These are phyloP conservation scores for Ophion ellenae DNA, from an alignment of 2,888 invertebrate genomes.

Conservation along the genomic window DNA sequence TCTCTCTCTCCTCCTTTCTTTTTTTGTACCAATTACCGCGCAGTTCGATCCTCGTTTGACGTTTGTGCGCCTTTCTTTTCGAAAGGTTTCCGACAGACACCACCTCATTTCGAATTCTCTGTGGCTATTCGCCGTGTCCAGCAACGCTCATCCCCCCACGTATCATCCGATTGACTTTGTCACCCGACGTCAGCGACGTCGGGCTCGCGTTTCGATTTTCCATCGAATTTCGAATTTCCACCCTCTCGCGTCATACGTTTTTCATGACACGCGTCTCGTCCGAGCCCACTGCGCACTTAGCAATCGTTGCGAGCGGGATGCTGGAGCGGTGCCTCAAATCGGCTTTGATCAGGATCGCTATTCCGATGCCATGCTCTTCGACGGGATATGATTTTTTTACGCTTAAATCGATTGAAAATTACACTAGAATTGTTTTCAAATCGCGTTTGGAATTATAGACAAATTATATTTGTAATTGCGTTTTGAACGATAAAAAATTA, in stretches of 20 bases:
- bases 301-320: background rate
- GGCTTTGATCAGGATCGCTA: background rate
- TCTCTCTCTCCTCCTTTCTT: background rate
- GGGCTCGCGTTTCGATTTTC: conserved; percentile 9
- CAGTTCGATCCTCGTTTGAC: background rate
- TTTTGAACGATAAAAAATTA: background rate
- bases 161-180: conserved; percentile 30
- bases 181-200: conserved; percentile 7
- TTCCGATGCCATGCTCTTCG: background rate
- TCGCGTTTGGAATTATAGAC: background rate
- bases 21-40: background rate
- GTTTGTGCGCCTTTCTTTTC: conserved; percentile 28
- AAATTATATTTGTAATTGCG: background rate
- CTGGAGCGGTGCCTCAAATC: background rate
- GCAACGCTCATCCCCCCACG: background rate
- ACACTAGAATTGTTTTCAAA: background rate
- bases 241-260: conserved; percentile 22
- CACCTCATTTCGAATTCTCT: conserved; percentile 60
- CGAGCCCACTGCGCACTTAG: background rate
- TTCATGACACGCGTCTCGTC: conserved; percentile 23
- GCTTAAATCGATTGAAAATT: background rate
- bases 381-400: background rate
- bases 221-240: conserved; percentile 12
- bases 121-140: conserved; percentile 28
- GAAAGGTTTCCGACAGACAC: conserved; percentile 34